Evolutionary conservation across 2,888 invertebrate species (phyloP), one percentile per base, ranked within the genome.

Genomic region (Taenaris catops): DNA sequence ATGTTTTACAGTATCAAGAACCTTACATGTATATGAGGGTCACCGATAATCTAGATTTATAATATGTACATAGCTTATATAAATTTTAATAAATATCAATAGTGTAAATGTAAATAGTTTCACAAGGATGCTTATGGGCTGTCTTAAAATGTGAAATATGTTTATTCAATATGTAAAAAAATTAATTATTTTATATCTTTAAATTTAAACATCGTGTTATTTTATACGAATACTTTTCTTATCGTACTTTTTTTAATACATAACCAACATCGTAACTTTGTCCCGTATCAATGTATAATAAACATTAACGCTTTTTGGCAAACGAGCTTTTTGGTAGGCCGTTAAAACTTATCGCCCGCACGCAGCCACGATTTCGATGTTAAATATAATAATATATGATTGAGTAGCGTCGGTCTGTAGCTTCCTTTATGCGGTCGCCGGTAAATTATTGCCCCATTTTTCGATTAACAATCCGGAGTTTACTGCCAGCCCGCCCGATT

Each of bases 281-380:
- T 29, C 14, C 34, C 11, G 20, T 34, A 34, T 39, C 34, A 34
- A 8, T 16, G 38, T 11, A 34, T 21, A 39, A 34, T 34, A 38
- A 37, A 39, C 24, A 36, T 41, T 36, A 34, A 33, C 29, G 41
- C 38, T 34, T 46, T 43, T 43, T 33, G 40, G 27, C 43, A 38
- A 44, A 46, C 35, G 40, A 29, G 41, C 38, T 43, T 38, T 43
- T 46, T 34, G 38, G 43, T 27, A 29, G 31, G 34, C 33, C 35
- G 33, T 46, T 41, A 43, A 46, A 38, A 44, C 35, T 44, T 44
- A 44, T 44, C 44, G 41, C 28, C 19, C 41, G 34, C 34, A 38
- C 41, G 35, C 41, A 38, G 44, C 26, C 36, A 18, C 33, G 33
- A n/a, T 35, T 44, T 32, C 32, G 24, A 32, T 31, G 34, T 27